Evolutionary conservation across 2,888 invertebrate genomes (phyloP), one percentile per base, ranked within the genome.

Genomic region (Euzophera pinguis): DNA sequence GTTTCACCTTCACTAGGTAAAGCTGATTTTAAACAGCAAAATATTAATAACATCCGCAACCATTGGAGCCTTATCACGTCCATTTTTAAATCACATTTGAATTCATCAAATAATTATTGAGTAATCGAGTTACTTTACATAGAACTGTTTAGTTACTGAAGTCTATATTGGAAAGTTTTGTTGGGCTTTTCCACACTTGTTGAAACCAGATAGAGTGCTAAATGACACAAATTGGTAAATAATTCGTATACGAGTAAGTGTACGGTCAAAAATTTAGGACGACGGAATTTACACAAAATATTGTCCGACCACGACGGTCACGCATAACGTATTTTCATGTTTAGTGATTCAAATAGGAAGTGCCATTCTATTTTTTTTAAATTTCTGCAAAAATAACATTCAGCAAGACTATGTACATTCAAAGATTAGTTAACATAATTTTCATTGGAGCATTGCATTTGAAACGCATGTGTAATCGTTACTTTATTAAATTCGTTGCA

Each of bases 1-100:
- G 81, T 48, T 62, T 60, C 8, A 13, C 48, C 35, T 53, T 47
- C 54, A 52, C 50, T 54, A 52, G 63, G 42, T 45, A 53, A 58
- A 39, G 56, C 60, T 35, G 62, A 53, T 47, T 59, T 58, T n/a
- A 52, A 9, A 17, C 37, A 10, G 8, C 17, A 48, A 3, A 13
- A 37, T 14, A 35, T 13, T 9, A 65, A 50, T 49, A 65, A 56
- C 42, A 59, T 22, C 22, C 2, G 5, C 2, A 22, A 22, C 22
- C 22, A 22, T 22, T 22, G 2, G 2, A 22, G 22, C 2, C 22
- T 22, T 22, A 22, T 3, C 5, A 53, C 17, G 12, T 12, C 6
- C 41, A 43, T 34, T 43, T 29, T 39, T 4, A 9, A 16, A 12
- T 10, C 32, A 29, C 43, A 43, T 43, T 13, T 38, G 12, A 13